These are phyloP conservation scores for Neosilurus hyrtlii DNA, from an alignment of 2,797 vertebrate genomes.

Conservation along the genomic window DNA sequence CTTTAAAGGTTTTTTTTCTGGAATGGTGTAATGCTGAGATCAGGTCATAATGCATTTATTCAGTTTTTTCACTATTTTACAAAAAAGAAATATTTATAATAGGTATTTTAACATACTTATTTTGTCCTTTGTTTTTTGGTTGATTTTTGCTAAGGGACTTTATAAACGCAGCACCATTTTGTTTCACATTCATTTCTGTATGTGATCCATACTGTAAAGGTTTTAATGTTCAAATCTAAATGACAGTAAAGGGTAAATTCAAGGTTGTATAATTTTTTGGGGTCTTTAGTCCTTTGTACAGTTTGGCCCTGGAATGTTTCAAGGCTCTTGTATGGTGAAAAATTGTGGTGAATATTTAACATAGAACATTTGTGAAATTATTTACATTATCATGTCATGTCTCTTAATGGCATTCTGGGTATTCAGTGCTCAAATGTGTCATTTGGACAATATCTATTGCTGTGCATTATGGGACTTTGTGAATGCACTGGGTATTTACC, in stretches of 20 bases:
- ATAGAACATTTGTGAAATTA: background rate
- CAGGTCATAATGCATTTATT: conserved; percentile 49
- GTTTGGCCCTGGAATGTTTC: background rate
- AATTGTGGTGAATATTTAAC: background rate
- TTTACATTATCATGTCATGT: background rate
- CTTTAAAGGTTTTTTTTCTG: conserved; percentile 26
- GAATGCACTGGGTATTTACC: background rate
- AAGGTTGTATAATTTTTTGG: conserved; percentile 3
- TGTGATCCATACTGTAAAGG: conserved; percentile 29
- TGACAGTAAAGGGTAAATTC: background rate
- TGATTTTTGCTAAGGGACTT: background rate
- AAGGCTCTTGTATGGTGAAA: background rate
- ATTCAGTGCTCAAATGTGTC: background rate
- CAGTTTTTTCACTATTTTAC: conserved; percentile 47
- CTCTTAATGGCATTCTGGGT: conserved; percentile 3
- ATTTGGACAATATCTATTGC: background rate
- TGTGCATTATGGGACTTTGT: background rate
- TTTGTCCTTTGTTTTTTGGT: background rate
- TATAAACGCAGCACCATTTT: background rate
- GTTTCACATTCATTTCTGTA: conserved; percentile 19
- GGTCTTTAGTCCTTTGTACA: background rate
- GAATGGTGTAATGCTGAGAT: conserved; percentile 55
- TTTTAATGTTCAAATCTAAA: background rate
- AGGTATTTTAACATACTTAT: conserved; percentile 38
- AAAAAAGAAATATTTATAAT: conserved; percentile 49